phyloP scores from a whole-genome alignment of 2,797 vertebrate species.

The Acipenser transmontanus region DNA sequence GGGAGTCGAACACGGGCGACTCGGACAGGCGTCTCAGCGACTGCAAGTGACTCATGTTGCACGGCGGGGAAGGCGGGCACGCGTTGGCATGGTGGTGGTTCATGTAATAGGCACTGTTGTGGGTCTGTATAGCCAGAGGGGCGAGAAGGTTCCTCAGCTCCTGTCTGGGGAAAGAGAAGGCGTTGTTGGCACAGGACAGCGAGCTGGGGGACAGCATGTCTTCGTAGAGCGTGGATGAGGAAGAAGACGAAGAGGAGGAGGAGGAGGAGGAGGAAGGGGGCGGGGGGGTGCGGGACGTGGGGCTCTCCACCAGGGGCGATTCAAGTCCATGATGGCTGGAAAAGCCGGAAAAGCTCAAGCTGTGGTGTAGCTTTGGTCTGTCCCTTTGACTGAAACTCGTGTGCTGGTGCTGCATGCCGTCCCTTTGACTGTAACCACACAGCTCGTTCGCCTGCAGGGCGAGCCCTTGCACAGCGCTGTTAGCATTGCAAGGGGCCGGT shows the following conservation, averaged over 20 bases:
- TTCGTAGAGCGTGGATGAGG: conserved; percentile 68
- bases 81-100: conserved; percentile 44
- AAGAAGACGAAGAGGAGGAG: conserved; percentile 28
- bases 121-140: conserved; percentile 75
- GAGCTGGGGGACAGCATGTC: conserved; percentile 65
- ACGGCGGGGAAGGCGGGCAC: conserved; percentile 65
- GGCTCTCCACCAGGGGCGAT: conserved; percentile 71
- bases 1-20: conserved; percentile 89
- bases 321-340: conserved; percentile 70
- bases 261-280: conserved; percentile 61
- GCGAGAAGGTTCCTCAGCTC: conserved; percentile 80
- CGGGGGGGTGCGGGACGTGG: conserved; percentile 80
- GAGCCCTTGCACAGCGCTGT: conserved; percentile 54
- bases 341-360: conserved; percentile 91
- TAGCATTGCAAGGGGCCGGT: conserved; percentile 58
- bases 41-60: conserved; percentile 74
- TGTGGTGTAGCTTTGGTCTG: conserved; percentile 87
- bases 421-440: conserved; percentile 56
- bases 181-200: conserved; percentile 71
- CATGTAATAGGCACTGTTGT: conserved; percentile 55
- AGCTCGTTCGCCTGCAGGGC: conserved; percentile 50
- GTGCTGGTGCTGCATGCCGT: conserved; percentile 50
- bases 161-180: conserved; percentile 78
- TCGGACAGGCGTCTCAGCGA: conserved; percentile 80
- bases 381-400: conserved; percentile 53